Base-by-base conservation (phyloP, 2,888 invertebrate genomes). In the Drosophila testacea region DNA sequence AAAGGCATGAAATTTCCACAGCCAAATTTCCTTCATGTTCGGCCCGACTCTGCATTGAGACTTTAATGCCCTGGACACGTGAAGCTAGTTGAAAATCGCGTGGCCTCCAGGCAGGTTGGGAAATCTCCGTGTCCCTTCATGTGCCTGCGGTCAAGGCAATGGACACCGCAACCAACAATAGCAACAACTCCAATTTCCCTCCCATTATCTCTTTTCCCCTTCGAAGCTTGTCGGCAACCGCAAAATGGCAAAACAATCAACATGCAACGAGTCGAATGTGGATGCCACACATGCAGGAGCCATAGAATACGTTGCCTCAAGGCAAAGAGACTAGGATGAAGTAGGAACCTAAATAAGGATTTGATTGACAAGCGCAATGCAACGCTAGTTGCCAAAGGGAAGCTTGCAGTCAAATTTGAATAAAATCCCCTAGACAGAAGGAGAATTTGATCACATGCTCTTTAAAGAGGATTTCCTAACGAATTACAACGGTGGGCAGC, bases 171-270 rank as follows among this genome's bases (percentile, higher is more conserved):
- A 42, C 47, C 47, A 60, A 62, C 59, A 54, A 30, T 13, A 62
- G 10, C 39, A 50, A 22, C 32, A 27, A 10, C 6, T 4, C 2
- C 32, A 6, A 32, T 6, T 16, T 11, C 6, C 10, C 16, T 16
- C 16, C 22, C 6, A 2, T 16, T 4, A 4, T 16, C n/a, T 2
- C 9, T 13, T 28, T 4, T 7, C 28, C 28, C 11, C 2, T 48
- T 69, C 36, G 69, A n/a, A 52, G 36, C 55, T 48, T 39, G 54
- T 56, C 67, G 62, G 77, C 67, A 80, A 75, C 83, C 83, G 66
- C 88, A 83, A 83, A 83, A 83, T 88, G 83, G 86, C 89, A 83
- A 88, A 83, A 83, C 83, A 83, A 83, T 83, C 83, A 86, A 83
- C 83, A 72, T 74, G 83, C 88, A 74, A 60, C 72, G 80, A 73